phyloP scores from a whole-genome alignment of 2,113 vertebrate species.

The Proterorhinus semilunaris region DNA sequence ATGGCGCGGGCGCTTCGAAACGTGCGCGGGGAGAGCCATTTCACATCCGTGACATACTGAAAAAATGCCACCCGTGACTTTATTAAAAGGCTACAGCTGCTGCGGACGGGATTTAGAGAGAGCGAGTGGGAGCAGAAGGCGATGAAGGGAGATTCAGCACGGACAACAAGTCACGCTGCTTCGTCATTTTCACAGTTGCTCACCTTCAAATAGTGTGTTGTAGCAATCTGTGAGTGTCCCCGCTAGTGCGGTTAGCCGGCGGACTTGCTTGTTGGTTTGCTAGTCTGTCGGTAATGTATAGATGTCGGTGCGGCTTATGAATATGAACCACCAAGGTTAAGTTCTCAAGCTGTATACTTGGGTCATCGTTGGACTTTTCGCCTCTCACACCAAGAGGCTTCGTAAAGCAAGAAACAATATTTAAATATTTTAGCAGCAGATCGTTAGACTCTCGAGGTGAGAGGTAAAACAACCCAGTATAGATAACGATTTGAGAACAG shows the following conservation, averaged over 20 bases:
- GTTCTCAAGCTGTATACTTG: no score
- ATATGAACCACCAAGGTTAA: no score
- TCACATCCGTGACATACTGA: conserved; percentile 11
- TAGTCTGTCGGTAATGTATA: no score
- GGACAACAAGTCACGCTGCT: conserved; percentile 47
- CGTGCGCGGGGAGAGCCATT: conserved; percentile 20
- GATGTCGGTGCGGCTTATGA: no score
- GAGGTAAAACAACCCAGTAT: no score
- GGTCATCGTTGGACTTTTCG: no score
- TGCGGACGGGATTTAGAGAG: conserved; percentile 11
- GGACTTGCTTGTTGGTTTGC: background rate
- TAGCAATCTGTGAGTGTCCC: conserved; percentile 36
- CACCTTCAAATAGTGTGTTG: conserved; percentile 37
- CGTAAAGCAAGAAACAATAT: no score
- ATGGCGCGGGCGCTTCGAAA: conserved; percentile 44
- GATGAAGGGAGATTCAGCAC: conserved; percentile 9
- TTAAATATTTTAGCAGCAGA: no score
- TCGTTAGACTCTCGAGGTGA: no score
- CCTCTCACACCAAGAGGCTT: no score
- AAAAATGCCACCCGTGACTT: conserved; percentile 50
- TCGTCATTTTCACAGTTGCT: conserved; percentile 35
- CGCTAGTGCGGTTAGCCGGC: background rate
- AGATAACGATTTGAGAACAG: no score
- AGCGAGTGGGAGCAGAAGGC: background rate
- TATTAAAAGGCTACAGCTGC: conserved; percentile 66